Evolutionary conservation across 2,888 invertebrate species (phyloP), one percentile per base, ranked within the genome.

Genomic region (Leptinotarsa juncta): DNA sequence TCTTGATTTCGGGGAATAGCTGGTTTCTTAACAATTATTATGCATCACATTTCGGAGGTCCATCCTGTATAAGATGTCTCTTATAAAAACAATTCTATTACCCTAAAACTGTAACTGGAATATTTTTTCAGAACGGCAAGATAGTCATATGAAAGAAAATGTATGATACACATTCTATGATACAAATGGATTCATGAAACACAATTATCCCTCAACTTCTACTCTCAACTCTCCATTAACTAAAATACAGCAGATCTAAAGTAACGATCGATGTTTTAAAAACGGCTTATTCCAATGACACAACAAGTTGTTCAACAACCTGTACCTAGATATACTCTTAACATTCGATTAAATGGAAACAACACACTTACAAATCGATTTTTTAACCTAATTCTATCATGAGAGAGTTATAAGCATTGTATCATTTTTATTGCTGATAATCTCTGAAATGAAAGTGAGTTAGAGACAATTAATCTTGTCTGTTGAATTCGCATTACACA

Each of bases 391-490:
- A 51, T 16, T 51, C 51, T n/a, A 16, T 51, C 51, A 51, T 51
- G 14, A n/a, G 51, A 23, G 20, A 57, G 12, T 57, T 18, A 57
- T 57, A 18, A 1, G 1, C 20, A 57, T 16, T 57, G 57, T 12
- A 57, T 57, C 23, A 57, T 57, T 57, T 57, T 57, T 57, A 57
- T n/a, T 57, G 23, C 57, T 53, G 18, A 57, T 18, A 20, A 18
- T 57, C 57, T 12, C 57, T 57, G n/a, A 12, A n/a, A 57, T 57
- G 57, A 57, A 57, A 57, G 20, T 57, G 57, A 20, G 57, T 57
- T 20, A 18, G 16, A 20, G n/a, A 20, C 18, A 57, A 20, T 57
- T n/a, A 57, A 57, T 57, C 20, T n/a, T 57, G 57, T 57, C 18
- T 23, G 5, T 57, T n/a, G 15, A 57, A 57, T 10, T 16, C 57